Evolutionary conservation across 2,797 vertebrate species (phyloP), one percentile per base, ranked within the genome.

Genomic region (Cyprinodon diabolis): DNA sequence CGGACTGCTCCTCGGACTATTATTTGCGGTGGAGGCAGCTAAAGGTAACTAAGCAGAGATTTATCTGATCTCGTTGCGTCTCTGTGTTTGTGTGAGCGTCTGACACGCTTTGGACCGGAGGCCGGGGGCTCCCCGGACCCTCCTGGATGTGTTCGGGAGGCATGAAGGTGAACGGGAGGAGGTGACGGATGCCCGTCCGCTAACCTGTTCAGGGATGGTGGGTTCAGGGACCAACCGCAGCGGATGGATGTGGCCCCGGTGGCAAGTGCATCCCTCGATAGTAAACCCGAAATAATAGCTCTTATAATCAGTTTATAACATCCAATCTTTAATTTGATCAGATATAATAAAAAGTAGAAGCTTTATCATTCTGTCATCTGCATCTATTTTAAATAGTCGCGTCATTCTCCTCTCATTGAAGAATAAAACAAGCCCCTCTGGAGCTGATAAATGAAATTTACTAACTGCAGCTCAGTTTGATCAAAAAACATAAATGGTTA

Each of bases 11-110:
- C 93, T 95, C 87, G 94, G 91, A 91, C 92, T 95, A 83, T 86
- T 95, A 84, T 95, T 89, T 77, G 93, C 92, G 86, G 90, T 85
- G 92, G 90, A 95, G 74, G 93, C 95, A 76, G 91, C 93, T 74
- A 96, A 96, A 95, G 95, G 95, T 96, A 93, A 92, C 88, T 91
- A 90, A 94, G 84, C 87, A 48, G 84, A 91, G 86, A 85, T 91
- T 92, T 91, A 66, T 74, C 21, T 21, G 30, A 6, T 72, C 68
- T 75, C 74, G 58, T 49, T 66, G 78, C 82, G 81, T 80, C 79
- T 72, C 55, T 21, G 23, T 49, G 76, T 75, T 47, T 63, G 68
- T 49, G 65, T 51, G 2, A 15, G 19, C 75, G 77, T 72, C 69
- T 23, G 48, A 19, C 81, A 21, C 80, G 54, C 70, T 4, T 65